These are phyloP conservation scores for Cephalotes varians DNA, from an alignment of 2,888 invertebrate genomes.

Conservation along the genomic window DNA sequence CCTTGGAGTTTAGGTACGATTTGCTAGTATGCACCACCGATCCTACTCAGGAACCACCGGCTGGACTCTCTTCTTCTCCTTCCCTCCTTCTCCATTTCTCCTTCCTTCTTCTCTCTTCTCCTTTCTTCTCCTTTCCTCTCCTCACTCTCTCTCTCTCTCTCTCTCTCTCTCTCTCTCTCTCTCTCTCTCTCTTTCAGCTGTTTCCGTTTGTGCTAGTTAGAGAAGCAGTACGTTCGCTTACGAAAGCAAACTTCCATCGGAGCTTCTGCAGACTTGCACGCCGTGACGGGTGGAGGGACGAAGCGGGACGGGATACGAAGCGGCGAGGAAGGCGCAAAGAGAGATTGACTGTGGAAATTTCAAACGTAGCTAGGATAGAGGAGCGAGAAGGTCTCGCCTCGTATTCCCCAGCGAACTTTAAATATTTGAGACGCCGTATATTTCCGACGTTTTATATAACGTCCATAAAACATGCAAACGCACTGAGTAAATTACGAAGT, in stretches of 20 bases:
- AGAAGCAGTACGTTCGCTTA: slow-evolving; percentile 51
- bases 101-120: neutral
- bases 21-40: slow-evolving; percentile 61
- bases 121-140: neutral
- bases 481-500: slow-evolving; percentile 55
- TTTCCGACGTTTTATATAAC: slow-evolving; percentile 54
- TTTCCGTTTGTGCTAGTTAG: slow-evolving; percentile 63
- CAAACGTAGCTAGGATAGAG: slow-evolving; percentile 36
- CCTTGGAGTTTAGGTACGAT: slow-evolving; percentile 58
- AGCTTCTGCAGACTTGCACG: slow-evolving; percentile 45
- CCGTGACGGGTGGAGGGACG: slow-evolving; percentile 33
- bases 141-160: slow-evolving; percentile 3
- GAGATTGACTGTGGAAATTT: slow-evolving; percentile 61
- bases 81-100: neutral
- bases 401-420: slow-evolving; percentile 50
- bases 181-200: slow-evolving; percentile 40
- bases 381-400: slow-evolving; percentile 45
- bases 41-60: slow-evolving; percentile 54
- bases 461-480: slow-evolving; percentile 55
- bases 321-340: slow-evolving; percentile 40
- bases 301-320: slow-evolving; percentile 1
- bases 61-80: slow-evolving; percentile 57
- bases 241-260: slow-evolving; percentile 60
- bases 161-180: slow-evolving; percentile 21
- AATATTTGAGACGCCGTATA: slow-evolving; percentile 56